Base-by-base conservation (phyloP, 2,797 vertebrate species). In the Corythornis leucogaster region DNA sequence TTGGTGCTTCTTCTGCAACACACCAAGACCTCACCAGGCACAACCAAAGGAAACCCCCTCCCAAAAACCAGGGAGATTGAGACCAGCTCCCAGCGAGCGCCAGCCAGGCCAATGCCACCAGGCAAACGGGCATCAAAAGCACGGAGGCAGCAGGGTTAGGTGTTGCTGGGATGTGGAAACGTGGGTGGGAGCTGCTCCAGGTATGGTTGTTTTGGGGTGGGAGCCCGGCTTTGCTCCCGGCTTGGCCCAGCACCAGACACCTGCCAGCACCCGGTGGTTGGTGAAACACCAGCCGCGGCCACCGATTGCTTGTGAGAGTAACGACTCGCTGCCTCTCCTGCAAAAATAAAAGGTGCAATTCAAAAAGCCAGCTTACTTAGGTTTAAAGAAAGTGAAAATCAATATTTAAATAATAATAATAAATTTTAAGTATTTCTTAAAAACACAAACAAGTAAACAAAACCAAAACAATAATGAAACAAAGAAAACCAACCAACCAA, bases 111-210 rank as follows among this genome's bases (percentile, higher is more conserved):
- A 3, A 50, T 38, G 20, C 20, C 42, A 15, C 13, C 2, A 2
- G 4, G 6, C 8, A 18, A 18, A 14, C 4, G 20, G 12, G 8
- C 1, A 2, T 10, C 2, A 5, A 4, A 24, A 24, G 31, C 9
- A 3, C 3, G 9, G 33, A 55, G 20, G 15, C 45, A 3, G 1
- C 3, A 5, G 24, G 20, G 12, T 0, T 1, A 0, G 4, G 61
- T 0, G 14, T 0, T 1, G 14, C 0, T 1, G 22, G 54, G 61
- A 16, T 22, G n/a, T 1, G 12, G 50, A 24, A 18, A 22, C 2
- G 8, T 1, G 2, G 26, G 8, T 4, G 54, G 62, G 24, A 61
- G n/a, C 53, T 21, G 69, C 48, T 2, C 5, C 48, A 42, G 6
- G 1, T 11, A 15, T 0, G 11, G 14, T 24, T 7, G 30, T 17